These are phyloP conservation scores for Lindbergichthys nudifrons DNA, from an alignment of 2,797 vertebrate species.

Conservation along the genomic window DNA sequence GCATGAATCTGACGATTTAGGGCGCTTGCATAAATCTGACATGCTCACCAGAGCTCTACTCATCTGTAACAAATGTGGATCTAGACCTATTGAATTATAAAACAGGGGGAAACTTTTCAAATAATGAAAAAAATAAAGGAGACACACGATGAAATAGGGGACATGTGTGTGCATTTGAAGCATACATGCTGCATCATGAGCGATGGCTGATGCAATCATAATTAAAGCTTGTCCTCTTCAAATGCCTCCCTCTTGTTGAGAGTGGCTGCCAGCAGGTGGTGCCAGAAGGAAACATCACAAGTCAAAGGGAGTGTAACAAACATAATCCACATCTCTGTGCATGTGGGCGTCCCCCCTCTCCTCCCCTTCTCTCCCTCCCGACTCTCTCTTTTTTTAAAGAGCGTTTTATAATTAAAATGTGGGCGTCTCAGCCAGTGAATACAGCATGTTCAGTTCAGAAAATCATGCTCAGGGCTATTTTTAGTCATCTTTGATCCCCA, in stretches of 20 bases:
- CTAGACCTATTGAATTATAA: slow-evolving; percentile 64
- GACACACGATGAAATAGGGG: slow-evolving; percentile 7
- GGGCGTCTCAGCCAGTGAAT: slow-evolving; percentile 73
- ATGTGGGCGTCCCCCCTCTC: slow-evolving; percentile 54
- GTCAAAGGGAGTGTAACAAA: slow-evolving; percentile 75
- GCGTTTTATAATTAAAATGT: slow-evolving; percentile 81
- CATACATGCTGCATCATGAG: slow-evolving; percentile 65
- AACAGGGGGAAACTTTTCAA: slow-evolving; percentile 37
- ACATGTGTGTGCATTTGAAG: slow-evolving; percentile 48
- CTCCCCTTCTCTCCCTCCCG: slow-evolving; percentile 15
- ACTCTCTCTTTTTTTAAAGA: slow-evolving; percentile 66
- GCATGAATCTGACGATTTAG: slow-evolving; percentile 64
- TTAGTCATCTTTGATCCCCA: slow-evolving; percentile 77
- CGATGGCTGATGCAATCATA: slow-evolving; percentile 85
- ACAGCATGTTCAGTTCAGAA: slow-evolving; percentile 76
- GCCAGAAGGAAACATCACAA: slow-evolving; percentile 76
- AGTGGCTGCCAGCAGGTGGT: slow-evolving; percentile 82
- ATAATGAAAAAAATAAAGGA: neutral
- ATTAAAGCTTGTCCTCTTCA: slow-evolving; percentile 70
- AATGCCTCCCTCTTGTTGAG: slow-evolving; percentile 57
- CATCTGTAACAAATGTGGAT: slow-evolving; percentile 55
- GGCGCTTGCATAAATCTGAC: slow-evolving; percentile 54
- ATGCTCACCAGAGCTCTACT: slow-evolving; percentile 39
- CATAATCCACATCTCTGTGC: slow-evolving; percentile 73
- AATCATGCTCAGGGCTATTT: slow-evolving; percentile 79